Evolutionary conservation across 2,113 vertebrate genomes (phyloP).

Genomic region (Redunca redunca): DNA sequence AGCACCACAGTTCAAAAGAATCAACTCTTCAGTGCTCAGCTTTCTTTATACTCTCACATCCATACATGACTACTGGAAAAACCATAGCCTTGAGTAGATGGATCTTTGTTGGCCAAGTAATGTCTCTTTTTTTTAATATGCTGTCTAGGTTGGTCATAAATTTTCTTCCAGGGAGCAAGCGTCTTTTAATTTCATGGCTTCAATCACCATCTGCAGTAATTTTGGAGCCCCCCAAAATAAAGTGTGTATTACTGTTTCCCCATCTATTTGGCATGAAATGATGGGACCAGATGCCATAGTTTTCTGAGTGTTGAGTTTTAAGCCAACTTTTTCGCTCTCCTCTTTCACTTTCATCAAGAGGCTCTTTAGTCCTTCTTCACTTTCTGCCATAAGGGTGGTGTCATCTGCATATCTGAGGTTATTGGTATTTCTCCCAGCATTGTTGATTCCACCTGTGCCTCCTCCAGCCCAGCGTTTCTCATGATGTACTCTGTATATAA

Average conservation of each 20-base stretch:
- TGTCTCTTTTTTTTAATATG: not conserved
- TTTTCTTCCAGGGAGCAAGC: not conserved
- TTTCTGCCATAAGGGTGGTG: not conserved
- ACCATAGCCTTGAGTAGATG: not conserved
- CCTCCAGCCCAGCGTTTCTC: accelerated
- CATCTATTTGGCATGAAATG: not conserved
- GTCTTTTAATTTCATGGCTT: not conserved
- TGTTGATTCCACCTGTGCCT: not conserved
- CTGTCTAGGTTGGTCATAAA: not conserved
- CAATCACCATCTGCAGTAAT: not conserved
- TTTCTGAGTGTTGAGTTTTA: not conserved
- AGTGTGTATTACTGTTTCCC: not conserved
- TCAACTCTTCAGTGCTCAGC: not conserved
- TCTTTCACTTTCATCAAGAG: not conserved
- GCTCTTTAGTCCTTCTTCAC: not conserved
- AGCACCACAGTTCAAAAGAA: not conserved
- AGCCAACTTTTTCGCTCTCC: not conserved
- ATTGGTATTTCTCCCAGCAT: not conserved
- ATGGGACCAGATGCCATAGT: not conserved
- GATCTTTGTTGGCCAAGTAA: not conserved
- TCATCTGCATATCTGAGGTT: not conserved
- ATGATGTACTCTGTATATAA: not conserved
- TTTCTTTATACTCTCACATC: not conserved
- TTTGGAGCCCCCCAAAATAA: not conserved
- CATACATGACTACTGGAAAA: not conserved